phyloP scores from a whole-genome alignment of 2,888 invertebrate species.

The Flexamia atlantica region DNA sequence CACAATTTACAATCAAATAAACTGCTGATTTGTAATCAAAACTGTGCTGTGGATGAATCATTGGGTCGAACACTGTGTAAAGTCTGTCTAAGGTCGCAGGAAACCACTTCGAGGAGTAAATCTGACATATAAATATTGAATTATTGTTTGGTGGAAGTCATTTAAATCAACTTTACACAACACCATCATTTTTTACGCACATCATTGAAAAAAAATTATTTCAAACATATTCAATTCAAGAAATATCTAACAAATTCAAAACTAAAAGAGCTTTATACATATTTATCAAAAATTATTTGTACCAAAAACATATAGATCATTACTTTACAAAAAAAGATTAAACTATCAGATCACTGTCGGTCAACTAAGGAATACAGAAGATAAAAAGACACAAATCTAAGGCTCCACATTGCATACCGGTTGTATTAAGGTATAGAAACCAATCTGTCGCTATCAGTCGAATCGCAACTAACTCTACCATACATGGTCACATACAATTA shows the following conservation, averaged over 20 bases:
- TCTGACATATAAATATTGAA: slow-evolving; percentile 28
- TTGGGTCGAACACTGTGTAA: neutral
- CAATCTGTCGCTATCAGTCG: slow-evolving; percentile 28
- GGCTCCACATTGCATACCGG: slow-evolving; percentile 58
- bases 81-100: neutral
- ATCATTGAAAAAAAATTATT: slow-evolving; percentile 3
- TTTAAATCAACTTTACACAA: slow-evolving; percentile 36
- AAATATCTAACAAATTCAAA: neutral
- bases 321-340: slow-evolving; percentile 23
- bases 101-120: neutral
- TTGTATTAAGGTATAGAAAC: slow-evolving; percentile 36
- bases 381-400: slow-evolving; percentile 56
- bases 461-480: slow-evolving; percentile 43
- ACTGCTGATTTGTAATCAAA: neutral
- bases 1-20: neutral
- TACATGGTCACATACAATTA: slow-evolving; percentile 67
- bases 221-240: neutral
- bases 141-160: slow-evolving; percentile 46
- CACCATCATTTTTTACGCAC: slow-evolving; percentile 35
- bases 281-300: slow-evolving; percentile 7
- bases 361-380: slow-evolving; percentile 28
- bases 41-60: neutral
- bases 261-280: neutral
- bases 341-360: slow-evolving; percentile 48
- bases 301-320: slow-evolving; percentile 39